phyloP scores from a whole-genome alignment of 2,888 invertebrate species.

The Danaus chrysippus region DNA sequence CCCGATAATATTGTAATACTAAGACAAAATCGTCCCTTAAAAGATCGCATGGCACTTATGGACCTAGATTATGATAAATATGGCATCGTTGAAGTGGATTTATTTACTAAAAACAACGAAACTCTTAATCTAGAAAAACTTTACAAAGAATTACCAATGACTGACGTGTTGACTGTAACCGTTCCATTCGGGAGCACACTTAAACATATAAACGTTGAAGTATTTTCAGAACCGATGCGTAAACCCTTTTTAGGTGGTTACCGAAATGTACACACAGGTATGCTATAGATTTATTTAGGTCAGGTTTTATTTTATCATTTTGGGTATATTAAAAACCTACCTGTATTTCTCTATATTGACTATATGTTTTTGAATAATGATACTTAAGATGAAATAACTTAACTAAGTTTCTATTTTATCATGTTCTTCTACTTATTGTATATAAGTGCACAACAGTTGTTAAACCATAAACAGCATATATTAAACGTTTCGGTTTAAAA shows the following conservation, averaged over 20 bases:
- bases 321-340: no score
- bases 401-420: no score
- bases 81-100: constrained; percentile 68
- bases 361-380: no score
- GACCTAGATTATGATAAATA: constrained; percentile 72
- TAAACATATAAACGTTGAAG: constrained; percentile 71
- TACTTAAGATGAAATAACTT: no score
- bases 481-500: no score
- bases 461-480: no score
- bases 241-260: constrained; percentile 93
- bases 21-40: constrained; percentile 63
- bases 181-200: constrained; percentile 61
- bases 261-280: constrained; percentile 83
- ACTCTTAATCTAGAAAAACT: constrained; percentile 63
- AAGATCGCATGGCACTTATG: constrained; percentile 63
- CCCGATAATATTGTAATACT: constrained; percentile 70
- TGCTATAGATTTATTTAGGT: background rate
- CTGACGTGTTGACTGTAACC: constrained; percentile 67
- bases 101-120: constrained; percentile 62
- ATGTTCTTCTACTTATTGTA: no score
- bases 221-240: constrained; percentile 71
- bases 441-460: no score
- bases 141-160: constrained; percentile 63
- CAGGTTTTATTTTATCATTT: background rate
- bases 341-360: no score